These are phyloP conservation scores for Himantopus leucocephalus DNA, from an alignment of 2,113 vertebrate genomes.

Conservation along the genomic window DNA sequence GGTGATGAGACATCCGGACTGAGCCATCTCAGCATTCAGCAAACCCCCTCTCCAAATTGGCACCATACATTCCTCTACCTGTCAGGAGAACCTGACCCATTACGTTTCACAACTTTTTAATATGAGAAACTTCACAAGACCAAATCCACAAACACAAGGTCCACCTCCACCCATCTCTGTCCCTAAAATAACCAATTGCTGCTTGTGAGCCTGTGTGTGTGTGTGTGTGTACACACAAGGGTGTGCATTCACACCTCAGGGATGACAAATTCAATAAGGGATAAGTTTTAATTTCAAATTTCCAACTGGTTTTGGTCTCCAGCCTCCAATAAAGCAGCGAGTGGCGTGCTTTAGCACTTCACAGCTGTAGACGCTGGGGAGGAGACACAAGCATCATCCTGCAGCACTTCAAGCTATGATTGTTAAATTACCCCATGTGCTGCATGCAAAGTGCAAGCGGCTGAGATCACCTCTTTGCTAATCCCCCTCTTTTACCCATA, in stretches of 20 bases:
- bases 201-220: not conserved
- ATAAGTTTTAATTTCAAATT: not conserved
- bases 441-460: not conserved
- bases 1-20: not conserved
- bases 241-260: not conserved
- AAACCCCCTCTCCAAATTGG: not conserved
- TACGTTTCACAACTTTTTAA: not conserved
- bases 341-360: not conserved
- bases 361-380: not conserved
- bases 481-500: not conserved
- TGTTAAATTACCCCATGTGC: not conserved
- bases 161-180: not conserved
- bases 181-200: not conserved
- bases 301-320: not conserved
- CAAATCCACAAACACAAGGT: not conserved
- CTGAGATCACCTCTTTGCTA: constrained; percentile 36
- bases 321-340: not conserved
- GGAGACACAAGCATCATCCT: not conserved
- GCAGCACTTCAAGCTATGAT: not conserved
- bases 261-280: not conserved
- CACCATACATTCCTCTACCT: not conserved
- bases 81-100: not conserved
- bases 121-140: not conserved
- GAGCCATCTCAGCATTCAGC: not conserved
- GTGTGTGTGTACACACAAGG: too few species aligned